These are phyloP conservation scores for Lagorchestes hirsutus DNA, from an alignment of 2,797 vertebrate genomes.

Conservation along the genomic window DNA sequence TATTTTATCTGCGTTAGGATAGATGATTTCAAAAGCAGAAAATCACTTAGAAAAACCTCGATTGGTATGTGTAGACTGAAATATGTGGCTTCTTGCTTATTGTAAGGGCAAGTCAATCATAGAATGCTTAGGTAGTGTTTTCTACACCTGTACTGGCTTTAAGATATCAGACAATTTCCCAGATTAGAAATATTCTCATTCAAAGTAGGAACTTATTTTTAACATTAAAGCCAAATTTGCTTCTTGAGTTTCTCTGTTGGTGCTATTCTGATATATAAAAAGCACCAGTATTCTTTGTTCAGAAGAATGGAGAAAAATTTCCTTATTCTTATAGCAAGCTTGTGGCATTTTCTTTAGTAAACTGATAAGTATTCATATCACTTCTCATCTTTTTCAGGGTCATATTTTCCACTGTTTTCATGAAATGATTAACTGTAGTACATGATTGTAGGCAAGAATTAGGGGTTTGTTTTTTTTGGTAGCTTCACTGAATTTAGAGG, in stretches of 20 bases:
- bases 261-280: constrained; percentile 47
- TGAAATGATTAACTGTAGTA: constrained; percentile 69
- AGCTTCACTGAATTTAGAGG: constrained; percentile 74
- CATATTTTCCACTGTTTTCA: constrained; percentile 53
- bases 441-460: constrained; percentile 71
- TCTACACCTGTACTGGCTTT: constrained; percentile 33
- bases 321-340: constrained; percentile 11
- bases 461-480: constrained; percentile 56
- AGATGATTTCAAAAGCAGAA: constrained; percentile 29
- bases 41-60: neutral
- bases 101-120: neutral
- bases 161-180: constrained; percentile 51
- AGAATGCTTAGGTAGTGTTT: constrained; percentile 5
- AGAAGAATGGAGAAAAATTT: constrained; percentile 20
- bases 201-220: constrained; percentile 25
- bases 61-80: neutral
- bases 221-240: constrained; percentile 45
- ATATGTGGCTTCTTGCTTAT: neutral
- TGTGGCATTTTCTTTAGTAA: constrained; percentile 44
- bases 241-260: neutral
- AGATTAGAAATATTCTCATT: constrained; percentile 45
- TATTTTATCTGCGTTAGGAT: neutral
- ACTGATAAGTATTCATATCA: constrained; percentile 43
- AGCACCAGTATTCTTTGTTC: constrained; percentile 48
- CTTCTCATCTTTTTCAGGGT: constrained; percentile 40